Evolutionary conservation across 1,140 invertebrate species (phyloP).

Genomic region (Samia ricini): DNA sequence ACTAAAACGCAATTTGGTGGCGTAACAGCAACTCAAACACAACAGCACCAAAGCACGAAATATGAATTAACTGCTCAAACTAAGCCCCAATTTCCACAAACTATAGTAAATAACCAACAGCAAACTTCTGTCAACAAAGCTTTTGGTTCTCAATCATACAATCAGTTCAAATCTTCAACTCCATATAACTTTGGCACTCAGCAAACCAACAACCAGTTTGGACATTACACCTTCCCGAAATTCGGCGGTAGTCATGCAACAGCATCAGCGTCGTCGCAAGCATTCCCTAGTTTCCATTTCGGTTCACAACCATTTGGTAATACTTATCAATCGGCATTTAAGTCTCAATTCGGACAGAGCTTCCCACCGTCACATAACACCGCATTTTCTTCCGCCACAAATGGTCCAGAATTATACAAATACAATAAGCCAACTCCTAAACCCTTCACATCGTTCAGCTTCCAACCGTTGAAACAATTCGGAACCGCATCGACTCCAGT

Average conservation of each 20-base stretch:
- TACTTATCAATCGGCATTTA: neutral
- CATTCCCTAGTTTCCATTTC: neutral
- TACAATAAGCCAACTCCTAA: neutral
- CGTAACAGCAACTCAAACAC: neutral
- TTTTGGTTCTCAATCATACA: neutral
- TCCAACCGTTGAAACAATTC: neutral
- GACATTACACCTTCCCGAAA: neutral
- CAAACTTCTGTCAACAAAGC: neutral
- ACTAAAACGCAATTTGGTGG: neutral
- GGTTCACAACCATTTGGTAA: neutral
- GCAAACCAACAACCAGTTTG: neutral
- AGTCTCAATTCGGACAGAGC: neutral
- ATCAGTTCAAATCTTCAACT: neutral
- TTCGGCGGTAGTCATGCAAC: neutral
- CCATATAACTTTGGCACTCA: neutral
- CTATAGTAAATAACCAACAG: neutral
- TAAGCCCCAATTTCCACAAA: neutral
- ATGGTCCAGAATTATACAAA: neutral
- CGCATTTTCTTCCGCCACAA: conserved; percentile 1
- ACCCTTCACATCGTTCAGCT: neutral
- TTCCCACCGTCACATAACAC: neutral
- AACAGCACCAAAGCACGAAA: neutral
- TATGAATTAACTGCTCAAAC: neutral
- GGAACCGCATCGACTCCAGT: neutral
- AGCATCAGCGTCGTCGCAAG: neutral